Base-by-base conservation (phyloP, 1,140 invertebrate genomes). In the Trachymyrmex cornetzi region DNA sequence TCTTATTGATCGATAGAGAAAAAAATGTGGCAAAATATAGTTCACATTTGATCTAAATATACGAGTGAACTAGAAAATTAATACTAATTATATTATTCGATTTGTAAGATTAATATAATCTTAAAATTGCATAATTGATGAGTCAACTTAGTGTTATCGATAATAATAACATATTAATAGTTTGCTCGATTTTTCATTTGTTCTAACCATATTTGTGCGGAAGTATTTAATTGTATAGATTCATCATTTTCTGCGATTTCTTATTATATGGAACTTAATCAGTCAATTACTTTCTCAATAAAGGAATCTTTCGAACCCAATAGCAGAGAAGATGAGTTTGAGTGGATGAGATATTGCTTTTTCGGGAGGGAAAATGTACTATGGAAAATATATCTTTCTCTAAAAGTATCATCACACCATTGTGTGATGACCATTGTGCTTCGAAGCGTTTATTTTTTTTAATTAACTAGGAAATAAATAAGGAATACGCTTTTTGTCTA, bases 201-300 rank as follows among this genome's bases (percentile, higher is more conserved):
- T 44, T 44, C 38, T 44, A 44, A 44, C 9, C 1, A 44, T 44
- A 9, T 11, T 44, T 44, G 5, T 14, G 12, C 2, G 34, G 11
- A 30, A 81, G 57, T n/a, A n/a, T n/a, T n/a, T n/a, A 24, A 55
- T 77, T 44, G 38, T 44, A 44, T 12, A 48, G 38, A 63, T 3
- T 53, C 5, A 44, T 53, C 22, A 50, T 69, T 44, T 80, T 14
- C 30, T 9, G 14, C 63, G 16, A 16, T 55, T 80, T 24, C n/a
- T 50, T 16, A 30, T 64, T 30, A 64, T 27, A 27, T 61, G 38
- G 50, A 69, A 81, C 50, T 69, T 77, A 84, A 84, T 84, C 59
- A 85, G 27, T 85, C 69, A 27, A 79, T 79, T 85, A 79, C 77
- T 66, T 57, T 64, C 30, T 48, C 61, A 24, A 48, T 30, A 85